Percentiles rank a stretch among this genome's conserved stretches.
These are phyloP conservation scores for Ancistrus triradiatus DNA, from an alignment of 2,113 vertebrate genomes.

Conservation along the genomic window DNA sequence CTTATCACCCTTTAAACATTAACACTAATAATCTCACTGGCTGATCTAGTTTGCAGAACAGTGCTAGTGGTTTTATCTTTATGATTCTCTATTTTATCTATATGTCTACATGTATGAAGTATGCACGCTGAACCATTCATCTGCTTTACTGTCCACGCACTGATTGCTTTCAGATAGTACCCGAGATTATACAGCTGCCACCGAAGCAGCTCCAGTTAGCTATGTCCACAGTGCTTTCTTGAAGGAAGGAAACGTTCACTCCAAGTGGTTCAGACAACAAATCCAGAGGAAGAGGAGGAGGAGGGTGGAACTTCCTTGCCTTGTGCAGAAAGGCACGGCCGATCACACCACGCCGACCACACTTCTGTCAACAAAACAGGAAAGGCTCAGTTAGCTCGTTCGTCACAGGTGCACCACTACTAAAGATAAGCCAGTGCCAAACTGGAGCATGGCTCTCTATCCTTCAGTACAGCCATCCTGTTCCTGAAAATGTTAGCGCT, in stretches of 20 bases:
- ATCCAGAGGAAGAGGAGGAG: conserved; percentile 41
- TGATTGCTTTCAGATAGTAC: conserved; percentile 38
- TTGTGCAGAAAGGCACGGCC: conserved; percentile 38
- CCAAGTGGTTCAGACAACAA: conserved; percentile 15
- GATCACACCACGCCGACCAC: conserved; percentile 27
- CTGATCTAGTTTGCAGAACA: neutral
- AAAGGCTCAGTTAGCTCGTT: conserved; percentile 41
- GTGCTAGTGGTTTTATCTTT: conserved; percentile 22
- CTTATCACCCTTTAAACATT: conserved; percentile 34
- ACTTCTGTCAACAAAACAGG: conserved; percentile 47
- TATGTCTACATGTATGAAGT: conserved; percentile 21
- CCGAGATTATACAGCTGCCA: conserved; percentile 28
- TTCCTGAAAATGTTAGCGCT: conserved; percentile 32
- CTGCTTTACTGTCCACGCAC: conserved; percentile 38
- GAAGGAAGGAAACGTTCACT: conserved; percentile 42
- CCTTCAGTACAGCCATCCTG: conserved; percentile 28
- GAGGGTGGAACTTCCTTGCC: conserved; percentile 48
- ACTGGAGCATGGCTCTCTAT: conserved; percentile 24
- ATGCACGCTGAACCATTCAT: conserved; percentile 11
- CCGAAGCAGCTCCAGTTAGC: conserved; percentile 25
- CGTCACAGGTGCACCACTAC: conserved; percentile 41
- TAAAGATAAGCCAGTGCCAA: conserved; percentile 42
- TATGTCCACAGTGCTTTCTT: conserved; percentile 21
- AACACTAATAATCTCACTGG: conserved; percentile 4
- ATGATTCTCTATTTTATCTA: conserved; percentile 21